A percentile compares a stretch with the other conserved stretches of the same genome.
These are phyloP conservation scores for Solenodon paradoxus DNA, from an alignment of 2,113 vertebrate species.

Conservation along the genomic window DNA sequence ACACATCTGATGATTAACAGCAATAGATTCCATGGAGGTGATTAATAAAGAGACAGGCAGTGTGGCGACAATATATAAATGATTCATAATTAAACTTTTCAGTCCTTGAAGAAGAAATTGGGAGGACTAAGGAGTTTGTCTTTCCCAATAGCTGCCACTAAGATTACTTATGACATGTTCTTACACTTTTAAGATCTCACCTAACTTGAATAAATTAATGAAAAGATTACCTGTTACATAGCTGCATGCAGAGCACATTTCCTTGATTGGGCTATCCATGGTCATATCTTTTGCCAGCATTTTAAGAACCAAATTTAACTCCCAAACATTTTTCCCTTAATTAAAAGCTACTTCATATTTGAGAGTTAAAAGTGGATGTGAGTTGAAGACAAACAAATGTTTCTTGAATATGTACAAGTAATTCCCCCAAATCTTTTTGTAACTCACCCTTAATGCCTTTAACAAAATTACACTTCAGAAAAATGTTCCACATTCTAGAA, in stretches of 20 bases:
- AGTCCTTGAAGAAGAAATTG: background rate
- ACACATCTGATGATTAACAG: conserved; percentile 56
- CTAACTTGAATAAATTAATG: background rate
- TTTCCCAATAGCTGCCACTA: background rate
- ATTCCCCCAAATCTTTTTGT: background rate
- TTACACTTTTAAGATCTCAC: background rate
- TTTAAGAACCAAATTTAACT: background rate
- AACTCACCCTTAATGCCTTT: background rate
- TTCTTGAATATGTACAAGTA: background rate
- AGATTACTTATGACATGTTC: background rate
- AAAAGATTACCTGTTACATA: background rate
- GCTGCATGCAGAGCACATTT: background rate
- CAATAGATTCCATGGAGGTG: conserved; percentile 14
- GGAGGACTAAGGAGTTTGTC: background rate
- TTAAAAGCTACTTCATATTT: background rate
- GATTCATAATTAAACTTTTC: conserved; percentile 50
- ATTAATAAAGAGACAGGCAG: conserved; percentile 49
- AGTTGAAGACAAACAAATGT: background rate
- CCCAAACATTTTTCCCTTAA: background rate
- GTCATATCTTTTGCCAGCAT: background rate
- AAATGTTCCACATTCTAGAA: background rate
- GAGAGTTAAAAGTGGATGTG: background rate
- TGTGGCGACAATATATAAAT: conserved; percentile 39
- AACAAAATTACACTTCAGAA: background rate
- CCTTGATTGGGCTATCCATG: background rate